A percentile compares a stretch with the other conserved stretches of the same genome.
Evolutionary conservation across 2,113 vertebrate genomes (phyloP).

Genomic region (Crotalus helleri): DNA sequence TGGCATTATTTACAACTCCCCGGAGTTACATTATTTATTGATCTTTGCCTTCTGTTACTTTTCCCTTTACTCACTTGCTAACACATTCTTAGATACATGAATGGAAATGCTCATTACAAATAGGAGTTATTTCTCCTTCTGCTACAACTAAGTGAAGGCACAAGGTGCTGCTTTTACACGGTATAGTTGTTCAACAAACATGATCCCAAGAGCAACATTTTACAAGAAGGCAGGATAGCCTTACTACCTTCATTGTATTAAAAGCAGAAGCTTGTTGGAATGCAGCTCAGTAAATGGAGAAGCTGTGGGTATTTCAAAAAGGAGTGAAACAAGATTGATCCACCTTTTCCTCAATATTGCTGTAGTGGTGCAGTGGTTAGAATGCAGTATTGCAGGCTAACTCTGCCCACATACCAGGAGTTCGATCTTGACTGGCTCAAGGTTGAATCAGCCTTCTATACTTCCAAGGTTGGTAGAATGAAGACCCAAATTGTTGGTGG

Average conservation of each 20-base stretch:
- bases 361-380: background rate
- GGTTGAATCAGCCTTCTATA: background rate
- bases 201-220: slow-evolving; percentile 30
- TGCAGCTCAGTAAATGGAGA: slow-evolving; percentile 44
- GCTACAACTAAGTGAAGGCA: slow-evolving; percentile 28
- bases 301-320: slow-evolving; percentile 17
- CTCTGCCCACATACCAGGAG: background rate
- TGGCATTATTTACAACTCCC: slow-evolving; percentile 11
- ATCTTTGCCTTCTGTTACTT: background rate
- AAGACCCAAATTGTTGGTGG: background rate
- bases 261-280: slow-evolving; percentile 38
- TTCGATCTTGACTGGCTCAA: background rate
- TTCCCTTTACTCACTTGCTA: background rate
- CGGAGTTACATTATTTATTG: background rate
- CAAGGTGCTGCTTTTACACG: slow-evolving; percentile 36
- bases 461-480: background rate
- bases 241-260: slow-evolving; percentile 45
- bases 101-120: background rate
- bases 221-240: slow-evolving; percentile 52
- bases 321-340: background rate
- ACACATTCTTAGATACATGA: background rate
- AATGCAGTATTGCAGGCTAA: background rate
- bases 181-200: slow-evolving; percentile 49
- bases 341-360: background rate
- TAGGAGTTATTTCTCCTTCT: background rate